Conservation (phyloP, 2,113 vertebrate species). For the Oceanodroma tethys region DNA sequence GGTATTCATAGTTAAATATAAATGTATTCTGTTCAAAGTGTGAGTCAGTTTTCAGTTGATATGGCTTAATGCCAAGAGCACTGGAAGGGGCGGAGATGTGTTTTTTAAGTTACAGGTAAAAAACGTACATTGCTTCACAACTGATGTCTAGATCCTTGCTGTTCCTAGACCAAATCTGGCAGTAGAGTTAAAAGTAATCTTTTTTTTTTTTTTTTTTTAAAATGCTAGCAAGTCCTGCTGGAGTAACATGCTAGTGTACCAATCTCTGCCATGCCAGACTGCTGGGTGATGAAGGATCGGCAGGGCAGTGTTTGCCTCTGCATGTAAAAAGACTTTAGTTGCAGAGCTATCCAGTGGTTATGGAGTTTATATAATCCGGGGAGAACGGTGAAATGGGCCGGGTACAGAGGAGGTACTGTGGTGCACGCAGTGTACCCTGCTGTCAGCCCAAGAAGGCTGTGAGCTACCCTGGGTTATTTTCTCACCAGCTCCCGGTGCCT, state of each 20-base stretch:
- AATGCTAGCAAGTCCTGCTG: background rate
- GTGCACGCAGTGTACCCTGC: background rate
- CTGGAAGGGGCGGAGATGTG: background rate
- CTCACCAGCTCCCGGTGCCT: background rate
- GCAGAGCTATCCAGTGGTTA: background rate
- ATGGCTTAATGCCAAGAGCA: background rate
- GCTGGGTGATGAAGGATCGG: background rate
- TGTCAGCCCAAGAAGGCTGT: background rate
- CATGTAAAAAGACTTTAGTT: background rate
- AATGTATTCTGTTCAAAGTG: background rate
- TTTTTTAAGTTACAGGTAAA: background rate
- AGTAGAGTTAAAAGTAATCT: background rate
- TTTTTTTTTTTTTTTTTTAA: background rate
- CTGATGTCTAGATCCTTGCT: background rate
- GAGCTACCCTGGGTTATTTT: background rate
- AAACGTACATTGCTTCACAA: background rate
- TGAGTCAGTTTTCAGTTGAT: background rate
- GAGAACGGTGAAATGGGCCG: background rate
- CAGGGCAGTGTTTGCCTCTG: background rate
- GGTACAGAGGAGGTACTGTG: background rate
- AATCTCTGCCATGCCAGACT: background rate
- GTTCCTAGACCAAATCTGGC: background rate
- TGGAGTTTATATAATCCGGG: background rate
- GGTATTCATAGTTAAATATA: background rate
- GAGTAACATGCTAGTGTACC: background rate